Evolutionary conservation across 2,888 invertebrate species (phyloP), one percentile per base, ranked within the genome.

Genomic region (Thymelicus sylvestris): DNA sequence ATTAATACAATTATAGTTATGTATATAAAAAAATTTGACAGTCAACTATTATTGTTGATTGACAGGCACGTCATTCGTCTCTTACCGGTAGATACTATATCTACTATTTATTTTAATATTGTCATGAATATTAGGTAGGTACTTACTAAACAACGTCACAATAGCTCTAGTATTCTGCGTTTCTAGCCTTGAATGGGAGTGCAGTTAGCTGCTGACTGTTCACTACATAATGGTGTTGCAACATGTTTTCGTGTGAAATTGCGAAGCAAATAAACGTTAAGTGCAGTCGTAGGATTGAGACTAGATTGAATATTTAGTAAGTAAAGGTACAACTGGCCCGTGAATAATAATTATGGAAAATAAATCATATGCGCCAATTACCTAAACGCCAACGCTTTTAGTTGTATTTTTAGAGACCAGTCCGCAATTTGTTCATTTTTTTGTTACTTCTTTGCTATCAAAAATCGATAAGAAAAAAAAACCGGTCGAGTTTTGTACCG

Each of bases 301-400:
- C 67, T 52, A 48, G 48, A 24, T 69, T 64, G 69, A 69, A 69
- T 69, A 69, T 69, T 69, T 55, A 68, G 47, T 68, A 63, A 47
- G n/a, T 48, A 63, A 15, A 66, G 55, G 41, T 57, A 19, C 19
- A 19, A 19, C 19, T 19, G 19, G 59, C 69, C 57, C 69, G 69
- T 59, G 64, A 69, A 69, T 69, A 48, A 48, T 57, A 24, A 31
- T 2, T 31, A 31, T 31, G 5, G 31, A 31, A 31, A 63, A 64
- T 64, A 64, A 55, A 63, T 69, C 59, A 48, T 8, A 38, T 8
- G 57, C 38, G 15, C 55, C 69, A 69, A 69, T 69, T 64, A 68
- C 31, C 41, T 47, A 48, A 68, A 63, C 57, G 62, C 63, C 68
- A 41, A 68, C 68, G 63, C 63, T 8, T 39, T n/a, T 41, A 62